A percentile compares a stretch with the other conserved stretches of the same genome.
Evolutionary conservation across 2,888 invertebrate species (phyloP).

Genomic region (Meandrusa payeni): DNA sequence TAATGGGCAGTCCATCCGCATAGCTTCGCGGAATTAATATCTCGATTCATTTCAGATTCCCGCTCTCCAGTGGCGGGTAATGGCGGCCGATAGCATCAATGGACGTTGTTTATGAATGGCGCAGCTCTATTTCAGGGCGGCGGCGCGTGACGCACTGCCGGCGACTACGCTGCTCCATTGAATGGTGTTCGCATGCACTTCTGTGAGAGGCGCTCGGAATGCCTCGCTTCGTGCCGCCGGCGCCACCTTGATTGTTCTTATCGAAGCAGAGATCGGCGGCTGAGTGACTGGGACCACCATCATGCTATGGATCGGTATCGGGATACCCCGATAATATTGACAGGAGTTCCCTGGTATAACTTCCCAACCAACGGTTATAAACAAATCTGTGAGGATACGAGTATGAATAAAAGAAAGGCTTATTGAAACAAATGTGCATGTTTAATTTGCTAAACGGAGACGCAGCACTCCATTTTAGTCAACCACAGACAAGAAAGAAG

Average conservation of each 20-base stretch:
- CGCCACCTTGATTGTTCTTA: slow-evolving; percentile 31
- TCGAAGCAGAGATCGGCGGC: slow-evolving; percentile 7
- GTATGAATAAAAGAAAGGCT: too few species aligned
- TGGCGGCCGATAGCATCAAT: slow-evolving; percentile 52
- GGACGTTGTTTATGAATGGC: slow-evolving; percentile 67
- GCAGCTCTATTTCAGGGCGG: slow-evolving; percentile 59
- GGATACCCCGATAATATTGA: too few species aligned
- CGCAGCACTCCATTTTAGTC: too few species aligned
- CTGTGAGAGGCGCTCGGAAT: slow-evolving; percentile 45
- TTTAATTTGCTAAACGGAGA: too few species aligned
- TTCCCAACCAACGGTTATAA: too few species aligned
- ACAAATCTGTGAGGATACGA: too few species aligned
- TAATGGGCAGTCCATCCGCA: slow-evolving; percentile 66
- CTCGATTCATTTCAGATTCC: slow-evolving; percentile 67
- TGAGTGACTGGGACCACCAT: slow-evolving; percentile 5
- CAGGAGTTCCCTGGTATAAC: too few species aligned
- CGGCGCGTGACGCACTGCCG: slow-evolving; percentile 59
- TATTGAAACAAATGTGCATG: too few species aligned
- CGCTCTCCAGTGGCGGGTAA: slow-evolving; percentile 52
- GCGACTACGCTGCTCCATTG: slow-evolving; percentile 49
- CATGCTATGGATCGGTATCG: too few species aligned
- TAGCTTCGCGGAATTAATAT: slow-evolving; percentile 63
- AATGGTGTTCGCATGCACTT: slow-evolving; percentile 63
- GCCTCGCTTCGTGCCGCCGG: slow-evolving; percentile 38
- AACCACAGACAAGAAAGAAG: too few species aligned